Evolutionary conservation across 2,888 invertebrate genomes (phyloP).

Genomic region (Anaspis maculata): DNA sequence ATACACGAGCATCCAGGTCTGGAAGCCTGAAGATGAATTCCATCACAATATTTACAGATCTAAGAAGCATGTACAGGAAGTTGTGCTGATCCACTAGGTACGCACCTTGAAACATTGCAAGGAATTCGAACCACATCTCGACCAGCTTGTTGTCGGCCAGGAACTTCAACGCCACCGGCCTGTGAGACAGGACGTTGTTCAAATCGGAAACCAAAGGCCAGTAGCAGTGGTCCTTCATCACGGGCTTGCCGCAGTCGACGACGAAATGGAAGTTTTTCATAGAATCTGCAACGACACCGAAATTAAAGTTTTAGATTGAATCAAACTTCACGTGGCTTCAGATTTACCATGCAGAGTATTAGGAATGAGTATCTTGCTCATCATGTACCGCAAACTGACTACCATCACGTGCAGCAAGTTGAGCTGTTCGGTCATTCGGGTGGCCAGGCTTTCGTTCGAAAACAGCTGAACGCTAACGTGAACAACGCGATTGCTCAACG

Average conservation of each 20-base stretch:
- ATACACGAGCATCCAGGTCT: too few relatives aligned
- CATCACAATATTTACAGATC: too few relatives aligned
- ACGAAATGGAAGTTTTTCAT: constrained; percentile 79
- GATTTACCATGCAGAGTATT: constrained; percentile 73
- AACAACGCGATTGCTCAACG: constrained; percentile 89
- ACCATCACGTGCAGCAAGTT: constrained; percentile 91
- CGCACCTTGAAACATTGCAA: constrained; percentile 87
- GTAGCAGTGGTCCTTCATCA: constrained; percentile 97
- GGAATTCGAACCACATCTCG: constrained; percentile 92
- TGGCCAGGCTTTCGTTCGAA: constrained; percentile 85
- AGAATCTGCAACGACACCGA: constrained; percentile 47
- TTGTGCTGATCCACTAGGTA: too few relatives aligned
- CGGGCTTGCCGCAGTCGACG: constrained; percentile 83
- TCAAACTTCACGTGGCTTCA: constrained; percentile 2
- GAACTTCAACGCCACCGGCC: constrained; percentile 83
- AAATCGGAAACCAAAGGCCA: constrained; percentile 97
- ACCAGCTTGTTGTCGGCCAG: constrained; percentile 82
- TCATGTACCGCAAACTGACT: constrained; percentile 83
- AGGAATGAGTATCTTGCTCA: constrained; percentile 81
- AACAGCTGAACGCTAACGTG: constrained; percentile 97
- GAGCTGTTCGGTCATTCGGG: constrained; percentile 84
- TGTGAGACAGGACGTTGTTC: constrained; percentile 91
- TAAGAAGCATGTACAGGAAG: too few relatives aligned
- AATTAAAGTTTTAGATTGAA: constrained; percentile 2
- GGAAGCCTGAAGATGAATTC: too few relatives aligned